Percentiles rank a stretch among this genome's conserved stretches.
phyloP scores from a whole-genome alignment of 2,113 vertebrate genomes.

The Lampris incognitus region DNA sequence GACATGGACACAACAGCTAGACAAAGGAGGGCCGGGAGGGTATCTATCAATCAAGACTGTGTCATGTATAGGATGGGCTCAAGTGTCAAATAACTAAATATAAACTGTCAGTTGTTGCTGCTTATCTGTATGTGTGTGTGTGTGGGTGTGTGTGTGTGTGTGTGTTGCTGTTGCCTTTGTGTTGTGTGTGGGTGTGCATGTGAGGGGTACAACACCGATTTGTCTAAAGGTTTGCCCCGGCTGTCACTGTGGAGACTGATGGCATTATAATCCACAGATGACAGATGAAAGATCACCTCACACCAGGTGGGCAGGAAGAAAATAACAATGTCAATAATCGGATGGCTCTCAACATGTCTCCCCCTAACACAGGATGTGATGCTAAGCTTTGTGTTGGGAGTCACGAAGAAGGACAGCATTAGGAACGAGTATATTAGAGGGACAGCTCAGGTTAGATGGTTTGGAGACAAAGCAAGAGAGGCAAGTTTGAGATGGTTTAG shows the following conservation, averaged over 20 bases:
- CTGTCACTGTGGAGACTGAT: slow-evolving; percentile 64
- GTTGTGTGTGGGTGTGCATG: neutral
- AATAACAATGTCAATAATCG: slow-evolving; percentile 25
- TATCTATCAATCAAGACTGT: slow-evolving; percentile 67
- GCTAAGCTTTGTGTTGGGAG: no score
- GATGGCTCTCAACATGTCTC: slow-evolving; percentile 13
- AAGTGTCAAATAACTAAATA: slow-evolving; percentile 60
- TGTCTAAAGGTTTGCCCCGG: slow-evolving; percentile 35
- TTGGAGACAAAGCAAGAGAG: no score
- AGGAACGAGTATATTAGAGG: no score
- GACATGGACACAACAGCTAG: slow-evolving; percentile 29
- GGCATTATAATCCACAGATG: slow-evolving; percentile 64
- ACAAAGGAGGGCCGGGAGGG: slow-evolving; percentile 44
- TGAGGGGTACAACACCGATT: slow-evolving; percentile 15
- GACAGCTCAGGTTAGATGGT: no score
- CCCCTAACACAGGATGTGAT: neutral
- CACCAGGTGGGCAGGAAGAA: slow-evolving; percentile 9
- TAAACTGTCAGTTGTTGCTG: slow-evolving; percentile 54
- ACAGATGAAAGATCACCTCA: slow-evolving; percentile 50
- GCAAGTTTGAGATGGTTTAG: no score
- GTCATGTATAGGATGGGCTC: slow-evolving; percentile 30
- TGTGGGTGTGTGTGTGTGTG: neutral
- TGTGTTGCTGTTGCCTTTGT: slow-evolving; percentile 4
- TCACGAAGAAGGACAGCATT: no score
- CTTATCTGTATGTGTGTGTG: neutral